These are phyloP conservation scores for Drosophila nikananu DNA, from an alignment of 1,140 invertebrate species.

Conservation along the genomic window DNA sequence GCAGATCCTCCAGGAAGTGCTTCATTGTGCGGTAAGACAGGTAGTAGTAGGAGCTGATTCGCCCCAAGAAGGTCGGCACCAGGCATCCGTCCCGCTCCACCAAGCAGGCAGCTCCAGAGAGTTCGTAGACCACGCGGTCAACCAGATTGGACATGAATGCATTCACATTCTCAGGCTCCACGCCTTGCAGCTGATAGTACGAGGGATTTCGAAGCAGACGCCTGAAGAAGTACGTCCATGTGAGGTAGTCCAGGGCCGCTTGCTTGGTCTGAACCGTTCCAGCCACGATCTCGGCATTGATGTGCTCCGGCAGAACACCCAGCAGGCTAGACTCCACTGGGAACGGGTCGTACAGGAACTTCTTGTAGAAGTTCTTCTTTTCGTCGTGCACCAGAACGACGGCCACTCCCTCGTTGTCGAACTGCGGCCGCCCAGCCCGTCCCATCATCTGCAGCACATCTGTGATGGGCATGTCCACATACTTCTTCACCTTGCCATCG, in stretches of 20 bases:
- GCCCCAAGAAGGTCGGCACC: constrained; percentile 94
- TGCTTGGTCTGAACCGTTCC: constrained; percentile 97
- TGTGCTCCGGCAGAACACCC: constrained; percentile 96
- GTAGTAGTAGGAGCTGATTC: constrained; percentile 98
- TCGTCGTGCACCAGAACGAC: constrained; percentile 99
- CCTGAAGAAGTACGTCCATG: constrained; percentile 99
- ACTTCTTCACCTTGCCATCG: constrained; percentile 97
- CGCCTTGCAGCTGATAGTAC: constrained; percentile 94
- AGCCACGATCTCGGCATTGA: constrained; percentile 99
- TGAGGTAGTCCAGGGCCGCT: constrained; percentile 98
- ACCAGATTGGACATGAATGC: constrained; percentile 91
- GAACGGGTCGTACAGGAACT: constrained; percentile 99
- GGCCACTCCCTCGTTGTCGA: constrained; percentile 97
- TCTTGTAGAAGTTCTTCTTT: constrained; percentile 99
- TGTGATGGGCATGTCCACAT: constrained; percentile 99
- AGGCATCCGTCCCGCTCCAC: constrained; percentile 89
- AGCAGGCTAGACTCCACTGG: constrained; percentile 98
- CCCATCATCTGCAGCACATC: constrained; percentile 99
- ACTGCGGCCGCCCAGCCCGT: constrained; percentile 97
- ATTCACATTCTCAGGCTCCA: constrained; percentile 91
- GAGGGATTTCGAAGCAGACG: constrained; percentile 96
- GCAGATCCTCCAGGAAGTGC: constrained; percentile 91
- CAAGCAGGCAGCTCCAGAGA: constrained; percentile 92
- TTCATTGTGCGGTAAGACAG: constrained; percentile 96
- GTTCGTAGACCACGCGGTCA: constrained; percentile 90